Evolutionary conservation across 2,797 vertebrate genomes (phyloP).

Genomic region (Ataeniobius toweri): DNA sequence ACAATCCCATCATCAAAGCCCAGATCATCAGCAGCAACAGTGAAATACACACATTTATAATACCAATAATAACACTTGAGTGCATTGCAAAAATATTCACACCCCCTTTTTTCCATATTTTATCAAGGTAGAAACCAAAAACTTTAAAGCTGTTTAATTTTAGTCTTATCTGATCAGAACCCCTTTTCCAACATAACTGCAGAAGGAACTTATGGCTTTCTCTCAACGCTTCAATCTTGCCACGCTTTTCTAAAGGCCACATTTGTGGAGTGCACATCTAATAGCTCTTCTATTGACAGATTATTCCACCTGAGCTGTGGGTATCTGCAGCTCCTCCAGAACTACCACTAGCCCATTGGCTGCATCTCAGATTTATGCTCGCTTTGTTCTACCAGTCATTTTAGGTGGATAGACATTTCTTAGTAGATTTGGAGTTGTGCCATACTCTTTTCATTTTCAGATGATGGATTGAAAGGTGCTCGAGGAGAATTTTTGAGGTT

Average conservation of each 20-base stretch:
- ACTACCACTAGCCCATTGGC: neutral
- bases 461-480: no score
- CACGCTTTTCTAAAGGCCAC: neutral
- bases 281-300: neutral
- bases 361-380: neutral
- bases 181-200: no score
- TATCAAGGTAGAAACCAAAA: neutral
- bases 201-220: neutral
- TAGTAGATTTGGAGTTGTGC: no score
- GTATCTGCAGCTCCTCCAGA: neutral
- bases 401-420: neutral
- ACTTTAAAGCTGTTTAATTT: neutral
- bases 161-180: no score
- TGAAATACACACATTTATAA: no score
- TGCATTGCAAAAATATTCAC: neutral
- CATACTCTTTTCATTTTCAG: no score
- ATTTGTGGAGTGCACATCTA: neutral
- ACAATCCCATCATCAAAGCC: slow-evolving; percentile 36
- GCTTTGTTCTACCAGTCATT: neutral
- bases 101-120: neutral
- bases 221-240: neutral
- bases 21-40: neutral
- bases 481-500: no score
- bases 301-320: no score
- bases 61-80: neutral